Evolutionary conservation across 1,140 invertebrate genomes (phyloP), one percentile per base, ranked within the genome.

Genomic region (Zaprionus lachaisei): DNA sequence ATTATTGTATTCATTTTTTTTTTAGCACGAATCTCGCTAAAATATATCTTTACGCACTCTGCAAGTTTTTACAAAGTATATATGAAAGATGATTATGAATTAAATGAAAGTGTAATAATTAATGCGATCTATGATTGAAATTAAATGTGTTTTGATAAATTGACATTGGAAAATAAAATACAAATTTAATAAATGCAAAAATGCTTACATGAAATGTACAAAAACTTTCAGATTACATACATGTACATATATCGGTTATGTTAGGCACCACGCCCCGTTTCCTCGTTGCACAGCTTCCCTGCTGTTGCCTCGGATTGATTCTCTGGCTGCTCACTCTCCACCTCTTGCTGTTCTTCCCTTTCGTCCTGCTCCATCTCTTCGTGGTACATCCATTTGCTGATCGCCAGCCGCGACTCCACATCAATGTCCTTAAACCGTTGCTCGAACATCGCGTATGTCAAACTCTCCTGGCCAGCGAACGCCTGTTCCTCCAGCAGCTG

Each of bases 21-120:
- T 87, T 87, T 87, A 79, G 84, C 84, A 89, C 84, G 81, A 84
- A 68, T 81, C 73, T 71, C 81, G 69, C 68, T 80, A 77, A 65
- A 71, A 58, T 71, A 31, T 31, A 72, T 69, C 54, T 58, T 54
- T 78, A 74, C 58, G 72, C 84, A 72, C 70, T 60, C 68, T 69
- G 64, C 54, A 57, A 65, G 56, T 47, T 65, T 83, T 77, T 80
- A 83, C 68, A 63, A 68, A 62, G 11, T 44, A 34, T 44, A 34
- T 28, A 31, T 51, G 57, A 56, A 38, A 34, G 15, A 72, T 49
- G 38, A 77, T 63, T 67, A 62, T 49, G 57, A 64, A 58, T 68
- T 7, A 47, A 47, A 47, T 7, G 41, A 63, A 69, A 20, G 41
- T 49, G 37, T 58, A 70, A 63, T 56, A 49, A 67, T 17, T 69